phyloP scores from a whole-genome alignment of 2,113 vertebrate genomes.

The Dipodomys merriami region DNA sequence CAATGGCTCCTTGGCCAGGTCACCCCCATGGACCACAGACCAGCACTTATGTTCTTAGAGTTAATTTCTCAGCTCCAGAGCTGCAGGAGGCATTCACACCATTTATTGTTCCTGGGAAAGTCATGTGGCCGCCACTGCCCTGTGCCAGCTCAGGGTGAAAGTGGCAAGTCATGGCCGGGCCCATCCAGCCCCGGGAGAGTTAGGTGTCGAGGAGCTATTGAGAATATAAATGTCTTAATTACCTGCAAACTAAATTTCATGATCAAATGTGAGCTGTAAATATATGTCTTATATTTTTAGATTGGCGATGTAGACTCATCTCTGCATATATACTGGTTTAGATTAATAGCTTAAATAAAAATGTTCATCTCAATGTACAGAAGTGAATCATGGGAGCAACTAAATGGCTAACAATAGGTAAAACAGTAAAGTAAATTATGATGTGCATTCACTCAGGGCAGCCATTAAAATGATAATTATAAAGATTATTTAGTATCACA shows the following conservation, averaged over 20 bases:
- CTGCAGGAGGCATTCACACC: neutral
- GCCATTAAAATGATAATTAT: neutral
- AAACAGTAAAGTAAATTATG: neutral
- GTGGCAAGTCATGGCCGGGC: neutral
- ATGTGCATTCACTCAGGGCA: rapidly evolving
- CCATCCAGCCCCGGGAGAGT: neutral
- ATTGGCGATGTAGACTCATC: constrained; percentile 7
- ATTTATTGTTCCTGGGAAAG: neutral
- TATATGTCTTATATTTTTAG: constrained; percentile 52
- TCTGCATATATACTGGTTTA: neutral
- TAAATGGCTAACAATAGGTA: neutral
- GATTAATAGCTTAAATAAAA: constrained; percentile 25
- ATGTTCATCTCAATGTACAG: neutral
- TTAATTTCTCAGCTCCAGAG: neutral
- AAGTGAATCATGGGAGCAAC: neutral
- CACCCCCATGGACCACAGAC: neutral
- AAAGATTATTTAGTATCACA: neutral
- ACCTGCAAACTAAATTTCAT: constrained; percentile 51
- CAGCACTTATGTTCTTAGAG: neutral
- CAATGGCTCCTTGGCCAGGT: rapidly evolving
- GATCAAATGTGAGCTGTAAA: constrained; percentile 62
- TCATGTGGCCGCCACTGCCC: neutral
- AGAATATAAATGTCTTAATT: constrained; percentile 68
- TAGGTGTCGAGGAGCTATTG: neutral
- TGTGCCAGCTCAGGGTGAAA: neutral